phyloP scores from a whole-genome alignment of 2,797 vertebrate genomes.

The Acestrorhynchus altus region DNA sequence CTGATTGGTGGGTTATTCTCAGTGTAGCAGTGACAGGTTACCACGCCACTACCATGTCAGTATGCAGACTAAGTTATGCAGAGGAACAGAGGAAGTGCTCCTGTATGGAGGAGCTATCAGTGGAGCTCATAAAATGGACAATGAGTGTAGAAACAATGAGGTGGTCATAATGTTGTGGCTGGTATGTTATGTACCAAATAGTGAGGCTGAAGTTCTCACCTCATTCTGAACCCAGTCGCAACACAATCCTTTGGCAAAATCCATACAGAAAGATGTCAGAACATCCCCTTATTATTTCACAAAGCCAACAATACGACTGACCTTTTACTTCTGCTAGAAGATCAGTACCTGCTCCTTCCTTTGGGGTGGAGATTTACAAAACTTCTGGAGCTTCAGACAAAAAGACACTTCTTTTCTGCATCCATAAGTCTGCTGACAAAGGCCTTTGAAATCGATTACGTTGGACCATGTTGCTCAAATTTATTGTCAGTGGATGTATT shows the following conservation, averaged over 20 bases:
- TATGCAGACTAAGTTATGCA: too few relatives aligned
- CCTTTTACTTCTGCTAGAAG: slow-evolving; percentile 19
- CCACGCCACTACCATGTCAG: too few relatives aligned
- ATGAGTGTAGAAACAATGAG: too few relatives aligned
- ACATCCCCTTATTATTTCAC: slow-evolving; percentile 1
- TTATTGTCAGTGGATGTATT: slow-evolving; percentile 30
- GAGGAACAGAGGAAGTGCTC: too few relatives aligned
- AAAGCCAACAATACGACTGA: slow-evolving; percentile 7
- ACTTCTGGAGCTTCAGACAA: not conserved
- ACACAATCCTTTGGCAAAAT: not conserved
- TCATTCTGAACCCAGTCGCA: not conserved
- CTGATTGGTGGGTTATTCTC: too few relatives aligned
- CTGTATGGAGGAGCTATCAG: too few relatives aligned
- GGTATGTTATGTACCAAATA: too few relatives aligned
- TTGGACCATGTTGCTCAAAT: slow-evolving; percentile 22
- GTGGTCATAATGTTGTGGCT: too few relatives aligned
- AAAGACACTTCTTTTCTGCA: not conserved
- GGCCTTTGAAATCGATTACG: slow-evolving; percentile 18
- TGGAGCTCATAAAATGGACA: too few relatives aligned
- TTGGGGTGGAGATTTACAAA: not conserved
- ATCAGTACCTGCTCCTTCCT: slow-evolving; percentile 7
- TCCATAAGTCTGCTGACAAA: slow-evolving; percentile 38
- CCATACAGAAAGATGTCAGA: slow-evolving; percentile 2
- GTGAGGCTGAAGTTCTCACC: too few relatives aligned
- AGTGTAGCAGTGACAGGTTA: too few relatives aligned